Evolutionary conservation across 2,113 vertebrate species (phyloP).

Genomic region (Delphinus delphis): DNA sequence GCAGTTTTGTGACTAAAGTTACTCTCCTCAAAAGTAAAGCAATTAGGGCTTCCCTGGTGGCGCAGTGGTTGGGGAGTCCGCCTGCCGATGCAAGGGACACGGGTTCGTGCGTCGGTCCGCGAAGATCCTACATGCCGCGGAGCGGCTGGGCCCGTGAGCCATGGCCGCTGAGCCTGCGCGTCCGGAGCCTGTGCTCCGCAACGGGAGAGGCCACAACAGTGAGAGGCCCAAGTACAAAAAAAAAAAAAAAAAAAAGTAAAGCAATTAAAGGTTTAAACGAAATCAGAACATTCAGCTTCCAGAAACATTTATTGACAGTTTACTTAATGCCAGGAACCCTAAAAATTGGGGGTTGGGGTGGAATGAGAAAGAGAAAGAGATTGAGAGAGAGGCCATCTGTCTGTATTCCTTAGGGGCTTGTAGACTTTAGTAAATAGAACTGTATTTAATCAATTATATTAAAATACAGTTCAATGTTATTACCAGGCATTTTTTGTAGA

Average conservation of each 20-base stretch:
- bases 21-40: background rate
- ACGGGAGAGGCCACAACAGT: too few species aligned
- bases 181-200: too few species aligned
- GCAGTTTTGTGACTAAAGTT: background rate
- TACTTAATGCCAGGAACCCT: background rate
- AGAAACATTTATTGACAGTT: background rate
- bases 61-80: too few species aligned
- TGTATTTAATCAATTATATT: background rate
- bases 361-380: background rate
- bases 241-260: conserved; percentile 24
- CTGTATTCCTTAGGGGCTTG: background rate
- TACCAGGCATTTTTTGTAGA: background rate
- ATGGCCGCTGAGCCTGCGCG: too few species aligned
- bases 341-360: background rate
- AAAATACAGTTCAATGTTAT: background rate
- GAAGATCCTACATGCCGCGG: too few species aligned
- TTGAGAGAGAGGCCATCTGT: background rate
- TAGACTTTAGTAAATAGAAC: background rate
- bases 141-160: too few species aligned
- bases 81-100: too few species aligned
- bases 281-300: background rate
- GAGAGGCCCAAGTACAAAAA: background rate
- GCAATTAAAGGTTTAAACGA: background rate
- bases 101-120: too few species aligned
- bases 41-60: background rate